These are phyloP conservation scores for Amiota mariae DNA, from an alignment of 2,888 invertebrate species.

Conservation along the genomic window DNA sequence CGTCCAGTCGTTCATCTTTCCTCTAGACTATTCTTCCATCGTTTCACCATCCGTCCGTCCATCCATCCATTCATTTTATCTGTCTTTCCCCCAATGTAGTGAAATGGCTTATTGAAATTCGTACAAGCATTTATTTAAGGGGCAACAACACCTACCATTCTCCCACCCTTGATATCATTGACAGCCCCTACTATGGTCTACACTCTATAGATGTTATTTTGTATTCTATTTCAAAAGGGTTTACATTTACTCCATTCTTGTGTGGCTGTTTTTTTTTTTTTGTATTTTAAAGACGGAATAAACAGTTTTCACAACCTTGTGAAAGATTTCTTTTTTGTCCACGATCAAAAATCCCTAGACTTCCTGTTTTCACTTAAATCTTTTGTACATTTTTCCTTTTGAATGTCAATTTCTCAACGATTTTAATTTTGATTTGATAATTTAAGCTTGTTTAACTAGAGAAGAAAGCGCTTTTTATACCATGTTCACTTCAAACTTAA, in stretches of 20 bases:
- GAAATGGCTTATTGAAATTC: constrained; percentile 23
- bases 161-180: not conserved
- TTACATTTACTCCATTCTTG: not conserved
- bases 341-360: too few relatives aligned
- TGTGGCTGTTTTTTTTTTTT: not conserved
- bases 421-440: too few relatives aligned
- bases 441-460: too few relatives aligned
- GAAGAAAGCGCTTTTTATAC: too few relatives aligned
- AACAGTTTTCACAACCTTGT: not conserved
- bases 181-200: not conserved
- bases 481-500: too few relatives aligned
- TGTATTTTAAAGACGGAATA: constrained; percentile 3
- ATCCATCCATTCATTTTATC: not conserved
- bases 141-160: not conserved
- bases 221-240: constrained; percentile 13
- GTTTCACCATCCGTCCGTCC: too few relatives aligned
- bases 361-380: not conserved
- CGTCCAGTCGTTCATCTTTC: not conserved
- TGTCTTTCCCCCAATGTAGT: too few relatives aligned
- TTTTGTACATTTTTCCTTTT: constrained; percentile 3
- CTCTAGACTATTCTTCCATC: too few relatives aligned
- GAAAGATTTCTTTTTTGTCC: too few relatives aligned
- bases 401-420: not conserved
- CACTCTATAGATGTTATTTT: too few relatives aligned
- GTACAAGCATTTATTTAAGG: constrained; percentile 23